These are phyloP conservation scores for Drosophila nigromelanica DNA, from an alignment of 1,140 invertebrate species.

Conservation along the genomic window DNA sequence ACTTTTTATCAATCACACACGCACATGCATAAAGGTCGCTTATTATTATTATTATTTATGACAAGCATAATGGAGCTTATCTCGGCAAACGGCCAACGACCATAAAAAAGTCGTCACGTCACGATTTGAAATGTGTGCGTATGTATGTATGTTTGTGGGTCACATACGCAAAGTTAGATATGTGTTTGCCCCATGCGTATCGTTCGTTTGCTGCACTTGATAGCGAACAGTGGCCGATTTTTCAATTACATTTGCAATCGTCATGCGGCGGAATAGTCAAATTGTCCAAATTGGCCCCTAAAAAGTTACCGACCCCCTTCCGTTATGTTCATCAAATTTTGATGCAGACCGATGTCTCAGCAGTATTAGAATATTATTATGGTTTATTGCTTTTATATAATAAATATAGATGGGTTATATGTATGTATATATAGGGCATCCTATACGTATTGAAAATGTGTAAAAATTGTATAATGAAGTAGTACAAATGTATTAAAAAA, in stretches of 20 bases:
- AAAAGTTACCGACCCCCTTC: constrained; percentile 49
- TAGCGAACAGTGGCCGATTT: constrained; percentile 55
- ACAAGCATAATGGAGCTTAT: constrained; percentile 56
- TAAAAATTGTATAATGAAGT: too few species aligned
- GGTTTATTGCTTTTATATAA: not conserved
- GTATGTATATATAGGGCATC: not conserved
- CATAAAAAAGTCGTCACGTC: constrained; percentile 48
- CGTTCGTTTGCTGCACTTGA: constrained; percentile 42
- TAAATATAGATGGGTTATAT: not conserved
- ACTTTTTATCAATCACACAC: constrained; percentile 58
- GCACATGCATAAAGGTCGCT: constrained; percentile 34
- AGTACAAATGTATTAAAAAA: too few species aligned
- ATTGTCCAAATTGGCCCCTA: constrained; percentile 29
- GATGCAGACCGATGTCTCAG: not conserved
- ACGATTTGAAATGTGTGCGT: constrained; percentile 25
- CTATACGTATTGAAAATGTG: not conserved
- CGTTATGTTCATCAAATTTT: constrained; percentile 57
- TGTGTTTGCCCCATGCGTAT: constrained; percentile 12
- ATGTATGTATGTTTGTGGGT: constrained; percentile 38
- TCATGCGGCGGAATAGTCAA: constrained; percentile 31
- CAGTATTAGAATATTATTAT: not conserved
- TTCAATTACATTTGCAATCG: constrained; percentile 67
- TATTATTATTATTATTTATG: constrained; percentile 60
- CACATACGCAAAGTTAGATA: not conserved
- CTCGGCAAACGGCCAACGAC: constrained; percentile 17